Evolutionary conservation across 2,797 vertebrate species (phyloP).

Genomic region (Sorex maritimensis): DNA sequence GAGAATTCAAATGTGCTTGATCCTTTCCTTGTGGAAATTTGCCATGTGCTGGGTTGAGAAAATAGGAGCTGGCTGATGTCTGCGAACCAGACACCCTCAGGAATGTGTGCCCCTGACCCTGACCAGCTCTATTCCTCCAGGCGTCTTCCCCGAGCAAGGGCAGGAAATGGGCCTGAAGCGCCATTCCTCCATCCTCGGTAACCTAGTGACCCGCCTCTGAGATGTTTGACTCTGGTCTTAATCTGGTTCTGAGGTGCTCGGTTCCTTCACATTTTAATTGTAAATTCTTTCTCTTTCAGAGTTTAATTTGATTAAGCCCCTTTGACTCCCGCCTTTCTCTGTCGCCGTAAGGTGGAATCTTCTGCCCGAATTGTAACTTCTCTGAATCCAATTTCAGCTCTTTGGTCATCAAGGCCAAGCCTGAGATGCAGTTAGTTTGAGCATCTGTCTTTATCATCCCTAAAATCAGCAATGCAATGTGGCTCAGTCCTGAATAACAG

Average conservation of each 20-base stretch:
- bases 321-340: conserved; percentile 6
- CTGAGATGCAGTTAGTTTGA: conserved; percentile 18
- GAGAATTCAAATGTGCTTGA: neutral
- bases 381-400: conserved; percentile 56
- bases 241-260: conserved; percentile 14
- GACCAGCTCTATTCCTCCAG: neutral
- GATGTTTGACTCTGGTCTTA: neutral
- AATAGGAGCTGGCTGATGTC: neutral
- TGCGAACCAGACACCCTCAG: neutral
- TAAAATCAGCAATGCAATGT: conserved; percentile 2
- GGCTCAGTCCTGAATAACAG: neutral
- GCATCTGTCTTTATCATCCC: neutral
- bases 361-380: conserved; percentile 16
- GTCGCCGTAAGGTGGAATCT: neutral
- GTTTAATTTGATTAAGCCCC: conserved; percentile 70
- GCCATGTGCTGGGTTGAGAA: neutral
- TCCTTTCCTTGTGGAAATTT: neutral
- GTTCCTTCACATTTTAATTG: conserved; percentile 64
- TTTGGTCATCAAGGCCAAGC: neutral
- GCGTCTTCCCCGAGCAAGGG: neutral
- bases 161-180: neutral
- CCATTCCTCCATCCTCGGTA: accelerated
- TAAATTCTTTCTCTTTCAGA: conserved; percentile 54
- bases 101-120: no score
- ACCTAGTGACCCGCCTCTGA: neutral